phyloP scores from a whole-genome alignment of 2,888 invertebrate genomes.

The Mythimna pallens region DNA sequence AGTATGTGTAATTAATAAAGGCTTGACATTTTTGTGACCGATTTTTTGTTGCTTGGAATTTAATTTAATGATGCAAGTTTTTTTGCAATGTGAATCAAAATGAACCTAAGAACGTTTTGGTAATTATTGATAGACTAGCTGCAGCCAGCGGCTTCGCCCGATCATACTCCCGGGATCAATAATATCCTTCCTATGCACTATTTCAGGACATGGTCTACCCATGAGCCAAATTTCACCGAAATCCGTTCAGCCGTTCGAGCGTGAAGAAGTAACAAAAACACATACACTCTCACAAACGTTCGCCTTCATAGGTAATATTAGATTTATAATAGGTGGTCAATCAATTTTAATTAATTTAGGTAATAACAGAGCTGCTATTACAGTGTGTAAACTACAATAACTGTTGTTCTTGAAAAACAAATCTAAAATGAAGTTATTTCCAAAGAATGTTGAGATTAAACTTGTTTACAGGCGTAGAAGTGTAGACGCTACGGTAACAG shows the following conservation, averaged over 20 bases:
- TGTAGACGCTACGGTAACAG: constrained; percentile 6
- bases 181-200: too few species aligned
- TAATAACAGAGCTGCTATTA: neutral
- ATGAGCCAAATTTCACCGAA: too few species aligned
- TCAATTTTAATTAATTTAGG: neutral
- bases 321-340: neutral
- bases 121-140: neutral
- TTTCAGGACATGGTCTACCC: too few species aligned
- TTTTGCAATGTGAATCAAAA: neutral
- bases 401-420: neutral
- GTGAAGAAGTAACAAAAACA: too few species aligned
- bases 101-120: neutral
- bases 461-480: constrained; percentile 21
- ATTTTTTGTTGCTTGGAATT: constrained; percentile 12
- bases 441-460: constrained; percentile 22
- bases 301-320: neutral
- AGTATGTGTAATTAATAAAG: constrained; percentile 13
- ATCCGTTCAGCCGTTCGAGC: too few species aligned
- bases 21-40: constrained; percentile 30
- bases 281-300: too few species aligned
- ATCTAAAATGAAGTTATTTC: constrained; percentile 17
- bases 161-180: too few species aligned
- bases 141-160: too few species aligned
- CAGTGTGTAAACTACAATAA: neutral
- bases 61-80: neutral